Conservation (phyloP, 2,113 vertebrate species). For the Procavia capensis region DNA sequence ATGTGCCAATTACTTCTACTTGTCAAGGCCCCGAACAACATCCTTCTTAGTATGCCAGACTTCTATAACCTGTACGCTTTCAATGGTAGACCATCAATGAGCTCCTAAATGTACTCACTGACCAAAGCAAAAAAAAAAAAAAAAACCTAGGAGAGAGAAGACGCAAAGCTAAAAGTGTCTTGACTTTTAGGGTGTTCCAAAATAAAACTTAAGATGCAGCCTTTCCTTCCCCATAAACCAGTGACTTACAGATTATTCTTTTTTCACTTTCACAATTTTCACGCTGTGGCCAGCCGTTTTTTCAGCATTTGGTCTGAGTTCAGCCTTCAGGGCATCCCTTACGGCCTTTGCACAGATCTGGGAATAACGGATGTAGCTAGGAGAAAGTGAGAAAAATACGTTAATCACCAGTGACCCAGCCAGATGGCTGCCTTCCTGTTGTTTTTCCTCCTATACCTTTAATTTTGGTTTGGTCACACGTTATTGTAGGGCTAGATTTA, state of each 20-base stretch:
- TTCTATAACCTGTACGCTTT: not conserved
- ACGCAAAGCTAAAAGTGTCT: not conserved
- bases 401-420: not conserved
- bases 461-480: not conserved
- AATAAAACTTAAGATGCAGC: not conserved
- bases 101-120: not conserved
- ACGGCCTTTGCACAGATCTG: constrained; percentile 94
- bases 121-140: not conserved
- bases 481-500: not conserved
- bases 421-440: not conserved
- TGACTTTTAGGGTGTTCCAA: not conserved
- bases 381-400: not conserved
- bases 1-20: constrained; percentile 28
- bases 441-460: not conserved
- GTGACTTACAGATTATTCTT: constrained; percentile 87
- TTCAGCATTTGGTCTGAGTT: constrained; percentile 89
- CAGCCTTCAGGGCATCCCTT: constrained; percentile 93
- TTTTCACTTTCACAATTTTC: constrained; percentile 90
- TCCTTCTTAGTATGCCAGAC: not conserved
- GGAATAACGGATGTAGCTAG: constrained; percentile 95
- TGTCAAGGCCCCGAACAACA: not conserved
- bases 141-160: too few relatives aligned
- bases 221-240: not conserved
- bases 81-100: not conserved
- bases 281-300: constrained; percentile 89